Evolutionary conservation across 2,888 invertebrate genomes (phyloP), one percentile per base, ranked within the genome.

Genomic region (Diarsia brunnea): DNA sequence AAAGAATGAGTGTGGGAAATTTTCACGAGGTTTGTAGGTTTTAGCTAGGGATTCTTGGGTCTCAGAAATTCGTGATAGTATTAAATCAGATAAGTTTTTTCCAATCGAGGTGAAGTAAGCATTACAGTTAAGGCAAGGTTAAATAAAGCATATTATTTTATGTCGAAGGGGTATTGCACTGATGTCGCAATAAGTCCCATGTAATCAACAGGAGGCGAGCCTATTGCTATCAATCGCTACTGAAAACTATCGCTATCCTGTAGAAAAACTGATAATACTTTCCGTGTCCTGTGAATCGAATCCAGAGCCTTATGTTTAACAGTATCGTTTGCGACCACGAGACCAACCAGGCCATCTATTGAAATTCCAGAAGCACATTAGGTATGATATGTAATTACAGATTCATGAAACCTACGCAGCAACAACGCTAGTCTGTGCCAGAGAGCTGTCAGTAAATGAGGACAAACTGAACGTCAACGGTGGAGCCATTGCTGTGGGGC

Each of bases 401-500:
- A 91, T 99, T 99, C 90, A 99, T 99, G 99, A 84, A 67, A 72
- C 31, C 1, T 78, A 78, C 21, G 78, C 78, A 45, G 55, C 61
- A 47, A 64, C 76, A 38, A 66, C 78, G 11, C 14, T 76, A 1
- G 31, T 71, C 45, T 78, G 72, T 43, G 98, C 99, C 8, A 99
- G 99, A 91, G 99, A 98, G 84, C 97, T 99, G 55, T 97, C 97
- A 60, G 93, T 99, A 73, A 98, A 99, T 92, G 97, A 98, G 73
- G 97, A 97, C 82, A 99, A 98, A 92, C 95, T 99, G 84, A 99
- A 99, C 94, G 98, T 99, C 5, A 98, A 99, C 94, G 99, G 99
- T 43, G 99, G 99, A 72, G 99, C 99, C 74, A 98, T 99, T 91
- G 99, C 99, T 61, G 91, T 99, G 80, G 99, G 99, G n/a, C 99